Evolutionary conservation across 64 coral and sea anemone genomes (phyloP), one percentile per base, ranked within the genome.

Genomic region (Montipora sp.): DNA sequence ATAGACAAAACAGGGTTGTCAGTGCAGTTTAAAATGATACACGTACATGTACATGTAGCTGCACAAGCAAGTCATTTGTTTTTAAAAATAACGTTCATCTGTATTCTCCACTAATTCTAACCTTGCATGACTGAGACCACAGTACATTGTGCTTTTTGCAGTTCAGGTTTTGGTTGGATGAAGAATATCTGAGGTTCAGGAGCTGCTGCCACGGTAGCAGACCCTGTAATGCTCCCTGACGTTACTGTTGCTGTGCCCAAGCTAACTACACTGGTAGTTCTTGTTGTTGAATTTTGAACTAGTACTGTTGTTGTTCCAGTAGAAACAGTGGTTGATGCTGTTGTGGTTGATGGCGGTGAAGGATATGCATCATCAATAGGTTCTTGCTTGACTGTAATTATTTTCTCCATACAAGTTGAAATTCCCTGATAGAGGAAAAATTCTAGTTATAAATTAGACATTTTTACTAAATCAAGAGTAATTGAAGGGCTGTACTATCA

Each of bases 361-460:
- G 73, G 48, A n/a, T 80, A 59, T 20, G 83, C 59, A 87, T 96
- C 95, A 93, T 96, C 95, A 81, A 94, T 90, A 71, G 95, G 95
- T 81, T 96, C 95, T 96, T 88, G 92, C 86, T 96, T 96, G 36
- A 96, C 95, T 88, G 95, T 96, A 79, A 96, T 96, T 94, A 96
- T 96, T 91, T 96, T 94, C 95, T 96, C 95, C 95, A 96, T 96
- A 94, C 87, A 94, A 96, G 70, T 78, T 93, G 19, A 78, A 76
- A 58, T 77, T 49, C 73, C 77, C 61, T 73, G 69, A 27, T 72
- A 11, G 27, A 48, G 21, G 13, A 66, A 92, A 21, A 69, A 57
- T 36, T 36, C 36, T 36, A 36, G 36, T 36, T 36, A 2, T 36
- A 57, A 57, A 57, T 8, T 11, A 5, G 3, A 57, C 53, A 57